phyloP scores from a whole-genome alignment of 2,797 vertebrate species.

The Centroberyx gerrardi region DNA sequence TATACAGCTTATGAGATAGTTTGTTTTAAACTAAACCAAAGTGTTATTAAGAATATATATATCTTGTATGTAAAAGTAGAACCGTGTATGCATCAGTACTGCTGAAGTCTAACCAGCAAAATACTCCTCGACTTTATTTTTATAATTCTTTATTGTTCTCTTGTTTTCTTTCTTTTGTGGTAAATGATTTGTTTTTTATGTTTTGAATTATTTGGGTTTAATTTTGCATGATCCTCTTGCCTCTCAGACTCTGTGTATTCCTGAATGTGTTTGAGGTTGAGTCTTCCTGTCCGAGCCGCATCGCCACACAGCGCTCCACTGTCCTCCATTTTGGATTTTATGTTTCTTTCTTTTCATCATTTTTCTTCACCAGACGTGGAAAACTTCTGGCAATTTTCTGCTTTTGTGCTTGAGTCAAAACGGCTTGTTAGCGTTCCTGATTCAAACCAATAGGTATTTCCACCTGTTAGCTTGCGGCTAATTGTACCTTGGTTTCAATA shows the following conservation, averaged over 20 bases:
- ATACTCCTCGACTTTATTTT: conserved; percentile 79
- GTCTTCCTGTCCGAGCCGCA: conserved; percentile 5
- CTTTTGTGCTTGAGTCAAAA: neutral
- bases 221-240: conserved; percentile 75
- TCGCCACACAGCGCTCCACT: neutral
- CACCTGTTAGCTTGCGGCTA: too few relatives aligned
- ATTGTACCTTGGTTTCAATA: too few relatives aligned
- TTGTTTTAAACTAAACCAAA: conserved; percentile 89
- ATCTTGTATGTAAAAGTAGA: conserved; percentile 79
- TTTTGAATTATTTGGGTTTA: conserved; percentile 20
- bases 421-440: too few relatives aligned
- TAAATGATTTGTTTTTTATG: conserved; percentile 50
- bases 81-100: conserved; percentile 75
- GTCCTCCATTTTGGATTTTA: neutral
- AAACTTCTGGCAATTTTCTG: neutral
- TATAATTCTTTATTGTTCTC: conserved; percentile 69
- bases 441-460: too few relatives aligned
- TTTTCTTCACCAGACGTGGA: neutral
- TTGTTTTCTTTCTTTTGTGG: conserved; percentile 24
- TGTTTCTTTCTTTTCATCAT: neutral
- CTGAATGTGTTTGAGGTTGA: conserved; percentile 39
- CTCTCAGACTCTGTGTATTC: conserved; percentile 31
- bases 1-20: conserved; percentile 66
- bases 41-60: conserved; percentile 80
- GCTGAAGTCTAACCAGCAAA: conserved; percentile 78